Evolutionary conservation across 2,888 invertebrate species (phyloP), one percentile per base, ranked within the genome.

Genomic region (Drosophila siamana): DNA sequence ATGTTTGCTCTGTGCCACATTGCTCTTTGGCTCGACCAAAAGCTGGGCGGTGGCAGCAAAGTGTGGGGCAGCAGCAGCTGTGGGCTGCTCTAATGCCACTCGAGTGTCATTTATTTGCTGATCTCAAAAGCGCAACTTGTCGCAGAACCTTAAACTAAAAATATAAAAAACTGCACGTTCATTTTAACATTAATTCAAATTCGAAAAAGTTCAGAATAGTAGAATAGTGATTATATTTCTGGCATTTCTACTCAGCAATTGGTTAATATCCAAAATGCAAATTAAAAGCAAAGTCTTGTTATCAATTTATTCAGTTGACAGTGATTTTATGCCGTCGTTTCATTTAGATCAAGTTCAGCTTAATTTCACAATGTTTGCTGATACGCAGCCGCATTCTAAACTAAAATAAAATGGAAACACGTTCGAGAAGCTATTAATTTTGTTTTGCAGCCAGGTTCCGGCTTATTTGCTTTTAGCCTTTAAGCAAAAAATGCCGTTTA

Each of bases 1-100:
- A 19, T 64, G 44, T 65, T 65, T 70, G 57, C 61, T 48, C n/a
- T 79, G 28, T 66, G 74, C 68, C 48, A 36, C 64, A 28, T 54
- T 65, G 69, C 67, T 56, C 54, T 71, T 60, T 64, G 59, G 61
- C 50, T 43, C 65, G 33, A 8, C 59, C 60, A 51, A 41, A 24
- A 52, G 59, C 30, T 41, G 22, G 19, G 26, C 7, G 55, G 13
- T 2, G 13, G 2, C 1, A 7, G 9, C 15, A 7, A 16, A 19
- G 9, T 7, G 0, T 8, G 9, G 28, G 1, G 2, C n/a, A n/a
- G n/a, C n/a, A n/a, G 3, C 36, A 19, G 19, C 3, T 19, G 19
- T 19, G 7, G n/a, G n/a, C n/a, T n/a, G n/a, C 11, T 26, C 47
- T 67, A 22, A 38, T 41, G 50, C n/a, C 4, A 6, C 48, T 62